Conservation (phyloP, 2,888 invertebrate species). For the Lithophane semibrunnea region DNA sequence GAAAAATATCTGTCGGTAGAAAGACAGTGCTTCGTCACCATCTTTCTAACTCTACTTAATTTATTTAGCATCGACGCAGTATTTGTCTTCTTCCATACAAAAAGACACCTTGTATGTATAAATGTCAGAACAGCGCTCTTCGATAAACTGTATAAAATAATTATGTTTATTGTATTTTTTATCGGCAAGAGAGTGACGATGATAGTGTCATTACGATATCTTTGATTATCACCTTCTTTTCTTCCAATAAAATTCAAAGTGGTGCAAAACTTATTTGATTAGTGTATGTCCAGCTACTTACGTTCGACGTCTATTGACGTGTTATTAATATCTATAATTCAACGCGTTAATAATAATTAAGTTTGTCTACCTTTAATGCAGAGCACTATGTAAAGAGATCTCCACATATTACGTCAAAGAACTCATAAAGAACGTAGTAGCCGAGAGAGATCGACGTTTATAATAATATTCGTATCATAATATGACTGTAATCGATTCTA, state of each 20-base stretch:
- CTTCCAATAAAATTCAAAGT: background rate
- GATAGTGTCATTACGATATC: background rate
- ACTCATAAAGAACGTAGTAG: background rate
- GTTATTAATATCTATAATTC: background rate
- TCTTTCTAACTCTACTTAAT: background rate
- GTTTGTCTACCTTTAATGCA: constrained; percentile 3
- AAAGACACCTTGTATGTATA: background rate
- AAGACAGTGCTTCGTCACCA: background rate
- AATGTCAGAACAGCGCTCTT: background rate
- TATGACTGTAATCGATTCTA: constrained; percentile 32
- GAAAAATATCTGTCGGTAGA: background rate
- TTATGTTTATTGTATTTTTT: background rate
- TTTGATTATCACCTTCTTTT: background rate
- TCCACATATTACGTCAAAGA: background rate
- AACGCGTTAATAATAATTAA: background rate
- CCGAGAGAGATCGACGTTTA: constrained; percentile 16
- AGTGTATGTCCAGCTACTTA: constrained; percentile 10
- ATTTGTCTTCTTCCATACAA: background rate
- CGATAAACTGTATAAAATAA: background rate
- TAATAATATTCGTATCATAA: constrained; percentile 14
- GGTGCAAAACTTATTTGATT: constrained; percentile 14
- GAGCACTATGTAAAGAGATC: background rate
- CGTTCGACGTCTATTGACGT: constrained; percentile 14
- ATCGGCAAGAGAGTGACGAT: background rate
- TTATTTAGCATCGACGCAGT: background rate